Evolutionary conservation across 2,113 vertebrate species (phyloP).

Genomic region (Lucifuga dentata): DNA sequence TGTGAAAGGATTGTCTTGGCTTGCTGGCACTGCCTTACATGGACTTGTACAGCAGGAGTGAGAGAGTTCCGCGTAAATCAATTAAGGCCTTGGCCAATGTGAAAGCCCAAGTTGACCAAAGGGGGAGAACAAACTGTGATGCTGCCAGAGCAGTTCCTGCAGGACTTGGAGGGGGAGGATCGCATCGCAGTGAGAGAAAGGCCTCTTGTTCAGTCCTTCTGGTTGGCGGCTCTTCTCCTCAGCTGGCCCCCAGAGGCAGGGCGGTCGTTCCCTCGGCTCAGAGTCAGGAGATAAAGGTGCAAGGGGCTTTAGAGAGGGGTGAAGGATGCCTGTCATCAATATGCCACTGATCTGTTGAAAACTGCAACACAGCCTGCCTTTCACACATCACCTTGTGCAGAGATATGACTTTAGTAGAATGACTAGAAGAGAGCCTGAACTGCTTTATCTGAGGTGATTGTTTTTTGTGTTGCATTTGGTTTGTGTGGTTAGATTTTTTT

Average conservation of each 20-base stretch:
- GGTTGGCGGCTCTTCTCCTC: slow-evolving; percentile 32
- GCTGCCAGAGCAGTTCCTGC: slow-evolving; percentile 47
- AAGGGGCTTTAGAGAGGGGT: slow-evolving; percentile 50
- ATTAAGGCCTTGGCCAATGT: slow-evolving; percentile 50
- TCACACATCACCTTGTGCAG: slow-evolving; percentile 31
- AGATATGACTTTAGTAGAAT: slow-evolving; percentile 43
- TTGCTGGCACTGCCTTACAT: slow-evolving; percentile 74
- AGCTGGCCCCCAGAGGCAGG: slow-evolving; percentile 41
- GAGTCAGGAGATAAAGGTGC: slow-evolving; percentile 54
- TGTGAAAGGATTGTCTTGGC: slow-evolving; percentile 13
- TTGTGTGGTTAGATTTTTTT: slow-evolving; percentile 22
- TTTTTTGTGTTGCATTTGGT: slow-evolving; percentile 41
- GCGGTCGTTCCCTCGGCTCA: slow-evolving; percentile 46
- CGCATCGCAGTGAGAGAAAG: slow-evolving; percentile 49
- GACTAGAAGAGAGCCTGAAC: slow-evolving; percentile 29
- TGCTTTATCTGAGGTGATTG: slow-evolving; percentile 57
- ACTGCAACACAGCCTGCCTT: slow-evolving; percentile 23
- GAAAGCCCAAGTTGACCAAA: slow-evolving; percentile 55
- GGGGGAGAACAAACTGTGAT: slow-evolving; percentile 38
- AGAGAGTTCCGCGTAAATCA: slow-evolving; percentile 69
- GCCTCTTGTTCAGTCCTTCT: slow-evolving; percentile 50
- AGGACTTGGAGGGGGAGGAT: slow-evolving; percentile 20
- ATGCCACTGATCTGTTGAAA: slow-evolving; percentile 69
- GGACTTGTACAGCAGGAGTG: slow-evolving; percentile 56
- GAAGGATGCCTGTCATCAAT: slow-evolving; percentile 72